Evolutionary conservation across 2,113 vertebrate species (phyloP).

Genomic region (Gasterosteus nipponicus): DNA sequence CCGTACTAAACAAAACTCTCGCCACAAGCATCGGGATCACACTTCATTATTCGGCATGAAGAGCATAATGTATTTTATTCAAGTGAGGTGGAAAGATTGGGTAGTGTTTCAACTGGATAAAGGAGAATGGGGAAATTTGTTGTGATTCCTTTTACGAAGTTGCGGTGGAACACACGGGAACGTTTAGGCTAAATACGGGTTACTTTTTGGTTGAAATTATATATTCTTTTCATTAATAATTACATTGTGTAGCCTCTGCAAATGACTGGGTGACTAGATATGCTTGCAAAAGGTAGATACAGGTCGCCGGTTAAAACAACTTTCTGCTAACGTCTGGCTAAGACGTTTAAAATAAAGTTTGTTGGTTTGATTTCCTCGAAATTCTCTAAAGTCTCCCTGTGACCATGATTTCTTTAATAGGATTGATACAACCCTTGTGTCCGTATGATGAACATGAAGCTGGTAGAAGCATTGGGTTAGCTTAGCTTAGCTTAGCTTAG

Average conservation of each 20-base stretch:
- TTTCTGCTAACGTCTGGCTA: too few relatives aligned
- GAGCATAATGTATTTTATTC: slow-evolving; percentile 24
- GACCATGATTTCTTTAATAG: background rate
- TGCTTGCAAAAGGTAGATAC: too few relatives aligned
- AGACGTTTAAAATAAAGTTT: background rate
- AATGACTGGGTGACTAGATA: background rate
- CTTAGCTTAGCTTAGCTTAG: background rate
- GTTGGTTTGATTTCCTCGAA: background rate
- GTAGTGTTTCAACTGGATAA: slow-evolving; percentile 10
- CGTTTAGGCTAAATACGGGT: background rate
- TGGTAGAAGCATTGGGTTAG: background rate
- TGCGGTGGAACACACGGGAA: background rate
- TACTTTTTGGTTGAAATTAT: background rate
- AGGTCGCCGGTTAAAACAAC: too few relatives aligned
- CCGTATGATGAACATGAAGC: background rate
- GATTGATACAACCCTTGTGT: background rate
- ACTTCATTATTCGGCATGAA: slow-evolving; percentile 39
- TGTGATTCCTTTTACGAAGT: background rate
- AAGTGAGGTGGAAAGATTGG: background rate
- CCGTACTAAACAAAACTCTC: slow-evolving; percentile 53
- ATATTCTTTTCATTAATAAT: background rate
- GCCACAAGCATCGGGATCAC: slow-evolving; percentile 19
- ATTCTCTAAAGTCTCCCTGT: background rate
- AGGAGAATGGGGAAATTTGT: background rate
- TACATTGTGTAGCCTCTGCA: background rate